Evolutionary conservation across 2,888 invertebrate species (phyloP), one percentile per base, ranked within the genome.

Genomic region (Lasioglossum pauxillum): DNA sequence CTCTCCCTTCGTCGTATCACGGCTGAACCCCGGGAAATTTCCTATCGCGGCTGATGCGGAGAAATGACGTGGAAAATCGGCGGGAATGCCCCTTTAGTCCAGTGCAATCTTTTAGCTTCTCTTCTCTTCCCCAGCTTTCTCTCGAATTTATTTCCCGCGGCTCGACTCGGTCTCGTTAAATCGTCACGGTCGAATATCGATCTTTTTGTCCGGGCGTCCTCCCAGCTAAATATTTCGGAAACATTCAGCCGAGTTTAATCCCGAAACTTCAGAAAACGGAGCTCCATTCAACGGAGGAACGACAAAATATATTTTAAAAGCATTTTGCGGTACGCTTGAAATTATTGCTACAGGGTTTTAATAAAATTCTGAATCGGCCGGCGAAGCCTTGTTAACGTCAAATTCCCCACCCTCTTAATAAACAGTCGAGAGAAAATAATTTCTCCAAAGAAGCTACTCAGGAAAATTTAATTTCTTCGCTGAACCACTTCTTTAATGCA

Each of bases 21-120:
- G 80, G 79, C 77, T 53, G 77, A 82, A 72, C 74, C 75, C 85
- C 86, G 84, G 90, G 78, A 89, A 90, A 90, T 90, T 90, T 90
- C 82, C 90, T 85, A 88, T 90, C 86, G 84, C 71, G 80, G 75
- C 90, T 90, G 86, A 90, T 88, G 84, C 88, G 79, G 44, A 38
- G 85, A 90, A 91, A 89, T 91, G 89, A 90, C 83, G 86, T 75
- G 80, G 88, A 89, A 90, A 89, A 91, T 90, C 90, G 85, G 83
- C 77, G 80, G 85, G 84, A 90, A 90, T 84, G 90, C 80, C 81
- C 84, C 57, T 73, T 80, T 74, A 78, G 80, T 75, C 86, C 84
- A 79, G 44, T 87, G 90, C 90, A 84, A 78, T 83, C 81, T 84
- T 88, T 88, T 79, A 83, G 83, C 79, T 77, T 53, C 69, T 64